Conservation (phyloP, 2,797 vertebrate species). For the Tarsius wallacei region DNA sequence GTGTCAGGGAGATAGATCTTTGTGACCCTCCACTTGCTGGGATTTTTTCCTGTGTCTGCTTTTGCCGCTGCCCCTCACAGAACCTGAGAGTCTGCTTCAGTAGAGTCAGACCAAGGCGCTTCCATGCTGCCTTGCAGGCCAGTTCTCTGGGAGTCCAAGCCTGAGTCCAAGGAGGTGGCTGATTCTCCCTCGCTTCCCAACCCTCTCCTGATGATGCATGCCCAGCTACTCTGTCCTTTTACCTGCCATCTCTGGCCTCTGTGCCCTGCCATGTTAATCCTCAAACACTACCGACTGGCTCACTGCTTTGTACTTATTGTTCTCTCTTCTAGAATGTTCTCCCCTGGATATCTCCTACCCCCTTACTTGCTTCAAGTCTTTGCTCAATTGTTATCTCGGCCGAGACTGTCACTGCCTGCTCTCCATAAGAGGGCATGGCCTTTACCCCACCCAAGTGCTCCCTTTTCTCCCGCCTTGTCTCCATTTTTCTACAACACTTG, state of each 20-base stretch:
- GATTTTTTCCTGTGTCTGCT: not conserved
- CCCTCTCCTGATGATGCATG: fast-evolving
- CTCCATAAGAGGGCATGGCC: not conserved
- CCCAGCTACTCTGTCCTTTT: not conserved
- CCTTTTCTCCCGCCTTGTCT: not conserved
- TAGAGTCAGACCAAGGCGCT: fast-evolving
- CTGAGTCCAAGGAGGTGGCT: not conserved
- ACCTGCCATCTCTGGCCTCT: not conserved
- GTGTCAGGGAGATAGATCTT: not conserved
- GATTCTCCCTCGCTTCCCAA: too few species aligned
- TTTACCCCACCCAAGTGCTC: not conserved
- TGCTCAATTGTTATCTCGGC: not conserved
- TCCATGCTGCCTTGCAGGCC: not conserved
- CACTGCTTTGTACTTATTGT: not conserved
- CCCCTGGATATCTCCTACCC: too few species aligned
- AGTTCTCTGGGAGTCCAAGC: not conserved
- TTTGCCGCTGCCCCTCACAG: not conserved
- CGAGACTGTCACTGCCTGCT: not conserved
- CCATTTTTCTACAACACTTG: not conserved
- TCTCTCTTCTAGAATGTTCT: not conserved
- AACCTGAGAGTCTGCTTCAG: not conserved
- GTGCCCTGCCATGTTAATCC: not conserved
- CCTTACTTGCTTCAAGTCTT: not conserved
- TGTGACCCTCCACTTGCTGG: fast-evolving
- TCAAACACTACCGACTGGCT: not conserved